Base-by-base conservation (phyloP, 2,797 vertebrate genomes). In the Buphagus erythrorhynchus region DNA sequence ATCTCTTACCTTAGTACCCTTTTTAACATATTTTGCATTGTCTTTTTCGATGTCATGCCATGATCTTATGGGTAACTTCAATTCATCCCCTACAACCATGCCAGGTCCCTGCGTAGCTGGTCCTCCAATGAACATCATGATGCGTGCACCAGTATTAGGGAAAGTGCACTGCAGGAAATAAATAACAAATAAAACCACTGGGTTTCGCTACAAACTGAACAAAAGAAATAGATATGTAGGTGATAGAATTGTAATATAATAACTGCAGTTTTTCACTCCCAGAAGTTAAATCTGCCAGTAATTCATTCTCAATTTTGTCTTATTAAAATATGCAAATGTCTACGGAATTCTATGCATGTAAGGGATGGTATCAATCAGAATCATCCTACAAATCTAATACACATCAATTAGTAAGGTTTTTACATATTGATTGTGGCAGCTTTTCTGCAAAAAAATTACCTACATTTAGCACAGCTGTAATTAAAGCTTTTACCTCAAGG, bases 31-130 rank as follows among this genome's bases (percentile, higher is more conserved):
- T 98, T 99, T 99, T 82, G 99, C 99, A 92, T 99, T 99, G 96
- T 99, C 99, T 96, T 99, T 99, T 97, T 99, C 99, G 6, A 99
- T 99, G 96, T 99, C 99, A 24, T 99, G 99, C 99, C 99, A 99
- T 11, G 99, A 99, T 90, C 99, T 98, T 95, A 99, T 99, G 66
- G 99, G 99, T 13, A 97, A 98, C 97, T 99, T 99, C 92, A 99
- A 88, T 54, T 99, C 99, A 79, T 99, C 99, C 49, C 99, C 99
- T 29, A 99, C 99, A 88, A 99, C 99, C 99, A 99, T 99, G 67
- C 99, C 99, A 38, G 99, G 99, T 11, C 99, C 99, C 95, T 99
- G 99, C 0, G 99, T 99, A 4, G 99, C 99, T 6, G 99, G 99
- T 29, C 99, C 99, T 2, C 99, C 99, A 31, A 99, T 98, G 96